Conservation (phyloP, 2,797 vertebrate species). For the Macrochelys suwanniensis region DNA sequence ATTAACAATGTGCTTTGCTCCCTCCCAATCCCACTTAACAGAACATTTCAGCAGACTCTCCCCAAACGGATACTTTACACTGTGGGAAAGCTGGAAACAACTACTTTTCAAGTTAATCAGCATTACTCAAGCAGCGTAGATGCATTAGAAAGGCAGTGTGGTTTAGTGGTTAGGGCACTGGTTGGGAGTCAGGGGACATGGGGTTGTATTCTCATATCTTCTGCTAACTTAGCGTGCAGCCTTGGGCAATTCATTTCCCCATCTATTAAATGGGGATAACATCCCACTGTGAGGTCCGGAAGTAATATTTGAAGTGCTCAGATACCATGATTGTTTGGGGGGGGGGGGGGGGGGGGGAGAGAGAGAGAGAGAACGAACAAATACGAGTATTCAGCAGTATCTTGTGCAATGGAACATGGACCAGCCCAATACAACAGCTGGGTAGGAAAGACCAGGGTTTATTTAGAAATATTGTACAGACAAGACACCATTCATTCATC, state of each 20-base stretch:
- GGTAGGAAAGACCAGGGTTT: neutral
- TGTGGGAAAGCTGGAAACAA: neutral
- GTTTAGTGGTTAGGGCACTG: accelerated
- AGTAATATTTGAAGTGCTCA: neutral
- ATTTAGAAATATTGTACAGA: neutral
- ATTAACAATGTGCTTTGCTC: neutral
- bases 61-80: accelerated
- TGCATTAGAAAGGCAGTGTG: accelerated
- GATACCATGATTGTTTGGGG: neutral
- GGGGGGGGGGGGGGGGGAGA: no score
- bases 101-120: accelerated
- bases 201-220: neutral
- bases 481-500: accelerated
- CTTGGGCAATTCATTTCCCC: neutral
- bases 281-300: neutral
- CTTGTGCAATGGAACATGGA: neutral
- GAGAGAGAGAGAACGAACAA: no score
- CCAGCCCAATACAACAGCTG: neutral
- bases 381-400: neutral
- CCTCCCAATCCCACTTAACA: neutral
- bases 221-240: neutral
- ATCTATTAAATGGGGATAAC: neutral
- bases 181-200: neutral
- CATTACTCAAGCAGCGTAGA: neutral
- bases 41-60: neutral